Percentiles rank a stretch among this genome's conserved stretches.
phyloP scores from a whole-genome alignment of 2,797 vertebrate genomes.

The Lepilemur ruficaudatus region DNA sequence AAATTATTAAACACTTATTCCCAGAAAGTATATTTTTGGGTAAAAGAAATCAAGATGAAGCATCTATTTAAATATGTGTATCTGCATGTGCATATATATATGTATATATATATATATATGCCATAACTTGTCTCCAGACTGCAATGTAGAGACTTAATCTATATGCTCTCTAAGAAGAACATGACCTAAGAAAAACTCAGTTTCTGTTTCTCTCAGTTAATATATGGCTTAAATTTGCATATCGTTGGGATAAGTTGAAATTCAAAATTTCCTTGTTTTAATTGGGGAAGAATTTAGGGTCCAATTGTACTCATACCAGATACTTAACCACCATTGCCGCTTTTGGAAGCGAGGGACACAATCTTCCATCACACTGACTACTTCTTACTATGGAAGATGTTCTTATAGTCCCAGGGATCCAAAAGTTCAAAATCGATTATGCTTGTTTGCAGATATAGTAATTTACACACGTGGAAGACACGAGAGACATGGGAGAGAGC shows the following conservation, averaged over 20 bases:
- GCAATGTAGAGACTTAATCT: neutral
- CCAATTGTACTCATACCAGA: neutral
- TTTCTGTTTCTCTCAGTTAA: neutral
- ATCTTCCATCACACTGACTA: neutral
- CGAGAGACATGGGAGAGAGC: neutral
- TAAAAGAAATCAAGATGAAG: neutral
- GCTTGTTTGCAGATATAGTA: neutral
- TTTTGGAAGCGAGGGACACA: neutral
- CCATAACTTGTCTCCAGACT: neutral
- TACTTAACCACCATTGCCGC: fast-evolving
- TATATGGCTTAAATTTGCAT: neutral
- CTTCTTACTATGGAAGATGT: neutral
- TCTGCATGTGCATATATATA: neutral
- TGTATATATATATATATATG: neutral
- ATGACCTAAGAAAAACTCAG: neutral
- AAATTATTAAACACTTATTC: neutral
- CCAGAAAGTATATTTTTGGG: neutral
- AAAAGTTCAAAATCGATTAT: neutral
- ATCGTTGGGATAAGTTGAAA: neutral
- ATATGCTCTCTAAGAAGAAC: neutral
- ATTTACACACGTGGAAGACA: neutral
- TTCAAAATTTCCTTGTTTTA: neutral
- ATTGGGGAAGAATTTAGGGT: neutral
- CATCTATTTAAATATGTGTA: neutral
- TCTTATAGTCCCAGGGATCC: no score